Evolutionary conservation across 2,888 invertebrate genomes (phyloP).

Genomic region (Bugula neritina): DNA sequence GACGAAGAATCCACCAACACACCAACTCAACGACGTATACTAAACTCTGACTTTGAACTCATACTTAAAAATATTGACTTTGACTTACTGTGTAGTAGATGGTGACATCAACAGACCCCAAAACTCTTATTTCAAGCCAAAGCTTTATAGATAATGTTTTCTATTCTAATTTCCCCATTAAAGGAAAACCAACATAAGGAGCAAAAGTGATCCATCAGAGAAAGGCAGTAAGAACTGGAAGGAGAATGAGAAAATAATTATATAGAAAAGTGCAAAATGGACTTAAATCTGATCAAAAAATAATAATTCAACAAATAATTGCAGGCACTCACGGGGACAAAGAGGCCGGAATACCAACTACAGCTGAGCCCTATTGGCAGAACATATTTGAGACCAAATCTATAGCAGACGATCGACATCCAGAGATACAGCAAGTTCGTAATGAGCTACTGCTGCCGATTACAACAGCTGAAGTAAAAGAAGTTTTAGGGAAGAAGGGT

Average conservation of each 20-base stretch:
- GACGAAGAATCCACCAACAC: too few relatives aligned
- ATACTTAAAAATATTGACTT: too few relatives aligned
- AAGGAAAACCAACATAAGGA: background rate
- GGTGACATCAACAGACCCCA: background rate
- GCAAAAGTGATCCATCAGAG: background rate
- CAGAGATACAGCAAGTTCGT: background rate
- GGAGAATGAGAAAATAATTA: background rate
- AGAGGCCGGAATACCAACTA: background rate
- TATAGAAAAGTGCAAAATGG: background rate
- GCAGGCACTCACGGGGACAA: background rate
- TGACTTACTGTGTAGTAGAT: background rate
- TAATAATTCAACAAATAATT: background rate
- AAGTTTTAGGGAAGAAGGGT: background rate
- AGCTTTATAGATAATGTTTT: background rate
- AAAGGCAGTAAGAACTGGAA: background rate
- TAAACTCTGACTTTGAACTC: too few relatives aligned
- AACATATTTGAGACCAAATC: background rate
- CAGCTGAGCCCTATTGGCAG: background rate
- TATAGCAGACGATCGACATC: background rate
- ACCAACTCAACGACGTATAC: too few relatives aligned
- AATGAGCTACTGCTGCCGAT: background rate
- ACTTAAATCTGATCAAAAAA: background rate
- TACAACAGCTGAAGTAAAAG: background rate
- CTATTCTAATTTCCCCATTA: background rate
- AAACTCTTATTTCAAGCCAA: background rate